These are phyloP conservation scores for Pseudomugil gertrudae DNA, from an alignment of 2,797 vertebrate genomes.

Conservation along the genomic window DNA sequence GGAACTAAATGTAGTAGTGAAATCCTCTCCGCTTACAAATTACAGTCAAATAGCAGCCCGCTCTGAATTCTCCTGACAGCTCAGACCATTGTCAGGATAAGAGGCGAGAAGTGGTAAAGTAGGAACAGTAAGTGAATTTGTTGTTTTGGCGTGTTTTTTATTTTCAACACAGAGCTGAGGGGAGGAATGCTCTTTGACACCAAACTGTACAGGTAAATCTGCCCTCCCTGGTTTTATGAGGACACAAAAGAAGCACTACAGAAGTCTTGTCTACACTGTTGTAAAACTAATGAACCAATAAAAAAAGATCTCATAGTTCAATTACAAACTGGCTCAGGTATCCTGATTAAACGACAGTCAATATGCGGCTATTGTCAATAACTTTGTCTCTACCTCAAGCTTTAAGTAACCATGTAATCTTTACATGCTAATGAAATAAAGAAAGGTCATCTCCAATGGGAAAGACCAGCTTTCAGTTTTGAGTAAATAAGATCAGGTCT, in stretches of 20 bases:
- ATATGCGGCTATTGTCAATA: not conserved
- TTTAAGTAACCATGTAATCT: not conserved
- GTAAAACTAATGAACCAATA: conserved; percentile 59
- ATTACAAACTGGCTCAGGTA: conserved; percentile 2
- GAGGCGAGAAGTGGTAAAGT: conserved; percentile 21
- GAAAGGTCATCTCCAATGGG: conserved; percentile 13
- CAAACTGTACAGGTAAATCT: conserved; percentile 20
- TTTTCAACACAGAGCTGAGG: not conserved
- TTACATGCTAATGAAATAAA: conserved; percentile 27
- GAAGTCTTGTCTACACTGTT: conserved; percentile 31
- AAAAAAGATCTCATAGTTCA: conserved; percentile 28
- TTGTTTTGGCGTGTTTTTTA: not conserved
- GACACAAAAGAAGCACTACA: conserved; percentile 11
- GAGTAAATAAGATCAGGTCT: conserved; percentile 7
- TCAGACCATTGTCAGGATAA: conserved; percentile 50
- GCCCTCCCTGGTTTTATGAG: conserved; percentile 49
- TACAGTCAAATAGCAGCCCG: conserved; percentile 65
- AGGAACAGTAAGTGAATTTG: conserved; percentile 17
- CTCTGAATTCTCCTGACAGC: conserved; percentile 68
- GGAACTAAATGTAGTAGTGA: conserved; percentile 77
- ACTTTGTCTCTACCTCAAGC: not conserved
- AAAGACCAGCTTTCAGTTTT: conserved; percentile 2
- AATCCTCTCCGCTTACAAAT: conserved; percentile 77
- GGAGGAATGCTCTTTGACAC: conserved; percentile 46
- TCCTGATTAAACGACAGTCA: conserved; percentile 11